A percentile compares a stretch with the other conserved stretches of the same genome.
phyloP scores from a whole-genome alignment of 2,888 invertebrate genomes.

The Pimpla rufipes region DNA sequence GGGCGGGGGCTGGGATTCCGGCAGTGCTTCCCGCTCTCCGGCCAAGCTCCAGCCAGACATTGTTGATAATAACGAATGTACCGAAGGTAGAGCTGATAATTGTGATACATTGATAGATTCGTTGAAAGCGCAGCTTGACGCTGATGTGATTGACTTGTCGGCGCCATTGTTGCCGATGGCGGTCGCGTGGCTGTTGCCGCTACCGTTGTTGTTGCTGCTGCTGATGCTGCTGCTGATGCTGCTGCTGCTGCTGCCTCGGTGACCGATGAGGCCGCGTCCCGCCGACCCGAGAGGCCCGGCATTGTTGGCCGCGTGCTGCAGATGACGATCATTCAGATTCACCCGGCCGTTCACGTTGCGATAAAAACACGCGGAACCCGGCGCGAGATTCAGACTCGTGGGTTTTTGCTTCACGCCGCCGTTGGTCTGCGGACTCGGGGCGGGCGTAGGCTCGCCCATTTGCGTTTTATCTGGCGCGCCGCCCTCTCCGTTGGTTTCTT shows the following conservation, averaged over 20 bases:
- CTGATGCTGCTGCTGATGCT: constrained; percentile 66
- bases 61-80: constrained; percentile 80
- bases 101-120: constrained; percentile 74
- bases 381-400: constrained; percentile 82
- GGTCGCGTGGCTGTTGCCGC: constrained; percentile 58
- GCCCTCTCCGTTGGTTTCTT: constrained; percentile 46
- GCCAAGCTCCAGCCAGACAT: constrained; percentile 80
- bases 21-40: constrained; percentile 80
- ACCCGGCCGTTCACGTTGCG: constrained; percentile 84
- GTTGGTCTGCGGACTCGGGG: constrained; percentile 83
- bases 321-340: constrained; percentile 83
- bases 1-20: constrained; percentile 82
- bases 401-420: constrained; percentile 84
- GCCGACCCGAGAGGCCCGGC: constrained; percentile 38
- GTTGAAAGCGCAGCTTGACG: constrained; percentile 71
- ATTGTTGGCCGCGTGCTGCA: constrained; percentile 77
- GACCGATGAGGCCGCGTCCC: constrained; percentile 62
- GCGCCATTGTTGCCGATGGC: constrained; percentile 22
- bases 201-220: constrained; percentile 47
- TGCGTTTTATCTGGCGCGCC: constrained; percentile 72
- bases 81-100: constrained; percentile 79
- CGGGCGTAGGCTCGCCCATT: constrained; percentile 84
- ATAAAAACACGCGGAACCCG: constrained; percentile 83
- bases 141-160: constrained; percentile 63
- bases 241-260: constrained; percentile 69